Base-by-base conservation (phyloP, 2,113 vertebrate genomes). In the Chaetura pelagica region DNA sequence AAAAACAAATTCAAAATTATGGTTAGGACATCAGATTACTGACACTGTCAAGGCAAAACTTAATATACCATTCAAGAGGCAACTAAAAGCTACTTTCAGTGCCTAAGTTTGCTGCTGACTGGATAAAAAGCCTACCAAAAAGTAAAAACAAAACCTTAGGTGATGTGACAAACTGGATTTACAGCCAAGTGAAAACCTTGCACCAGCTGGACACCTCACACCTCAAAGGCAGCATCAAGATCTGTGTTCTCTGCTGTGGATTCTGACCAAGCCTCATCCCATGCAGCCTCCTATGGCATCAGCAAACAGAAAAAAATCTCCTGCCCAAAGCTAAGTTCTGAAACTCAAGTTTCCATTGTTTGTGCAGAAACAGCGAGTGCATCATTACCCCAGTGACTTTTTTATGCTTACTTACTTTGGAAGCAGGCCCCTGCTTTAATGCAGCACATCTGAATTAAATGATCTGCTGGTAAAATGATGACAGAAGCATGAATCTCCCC, bases 401-500 rank as follows among this genome's bases (percentile, higher is more conserved):
- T 49, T 51, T 26, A 57, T 19, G 74, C 71, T 87, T 87, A 48
- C 87, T 88, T 42, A 62, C 44, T 2, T 4, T 96, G 97, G 96
- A 97, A 61, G 71, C 51, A 13, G 59, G 94, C 92, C 95, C 91
- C 71, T 30, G 72, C 92, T 68, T 52, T 32, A 77, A 46, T 13
- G 71, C 75, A 42, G n/a, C 90, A 49, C 95, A 74, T 62, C 67
- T 96, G 95, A 96, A 84, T 76, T 81, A 92, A 66, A 77, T 9
- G 97, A 72, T 88, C 26, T 74, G 95, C 95, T 35, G 4, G 11
- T 15, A 23, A 87, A 68, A 96, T 9, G 92, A 93, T 52, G 96
- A 90, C 96, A 97, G 94, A n/a, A 74, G 96, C 89, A 86, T 8
- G 76, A 84, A 91, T 81, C 85, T 96, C 87, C 92, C 89, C 94